A percentile compares a stretch with the other conserved stretches of the same genome.
These are phyloP conservation scores for Fringilla coelebs DNA, from an alignment of 2,797 vertebrate genomes.

Conservation along the genomic window DNA sequence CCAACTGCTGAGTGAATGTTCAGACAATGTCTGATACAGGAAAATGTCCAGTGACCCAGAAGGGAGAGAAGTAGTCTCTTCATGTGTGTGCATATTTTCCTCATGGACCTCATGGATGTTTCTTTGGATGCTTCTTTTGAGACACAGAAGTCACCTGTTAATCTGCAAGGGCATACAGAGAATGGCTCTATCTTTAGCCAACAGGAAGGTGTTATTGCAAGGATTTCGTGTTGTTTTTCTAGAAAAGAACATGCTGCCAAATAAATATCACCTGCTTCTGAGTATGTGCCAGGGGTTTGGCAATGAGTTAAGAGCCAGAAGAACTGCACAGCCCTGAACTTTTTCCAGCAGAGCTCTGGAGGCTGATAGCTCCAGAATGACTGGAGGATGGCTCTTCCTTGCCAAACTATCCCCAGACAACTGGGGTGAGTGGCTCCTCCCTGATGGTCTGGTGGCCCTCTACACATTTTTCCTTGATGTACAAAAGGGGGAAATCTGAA, in stretches of 20 bases:
- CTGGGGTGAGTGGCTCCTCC: neutral
- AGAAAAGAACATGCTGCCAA: neutral
- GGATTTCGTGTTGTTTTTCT: neutral
- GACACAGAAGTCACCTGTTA: neutral
- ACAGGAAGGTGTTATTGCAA: neutral
- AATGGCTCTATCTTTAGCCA: neutral
- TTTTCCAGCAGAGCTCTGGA: neutral
- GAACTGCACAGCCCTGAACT: neutral
- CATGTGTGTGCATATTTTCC: accelerated
- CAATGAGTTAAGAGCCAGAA: neutral
- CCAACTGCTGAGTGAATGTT: neutral
- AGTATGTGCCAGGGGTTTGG: neutral
- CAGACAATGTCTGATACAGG: neutral
- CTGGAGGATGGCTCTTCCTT: neutral
- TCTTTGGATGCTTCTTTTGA: neutral
- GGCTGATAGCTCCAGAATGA: neutral
- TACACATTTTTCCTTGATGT: neutral
- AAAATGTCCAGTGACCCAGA: neutral
- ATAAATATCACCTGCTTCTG: neutral
- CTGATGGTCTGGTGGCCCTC: neutral
- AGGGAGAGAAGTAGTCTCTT: neutral
- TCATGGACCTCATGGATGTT: neutral
- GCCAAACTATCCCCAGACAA: neutral
- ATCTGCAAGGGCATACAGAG: neutral
- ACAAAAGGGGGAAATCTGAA: neutral